These are phyloP conservation scores for Acomys russatus DNA, from an alignment of 2,797 vertebrate genomes.

Conservation along the genomic window DNA sequence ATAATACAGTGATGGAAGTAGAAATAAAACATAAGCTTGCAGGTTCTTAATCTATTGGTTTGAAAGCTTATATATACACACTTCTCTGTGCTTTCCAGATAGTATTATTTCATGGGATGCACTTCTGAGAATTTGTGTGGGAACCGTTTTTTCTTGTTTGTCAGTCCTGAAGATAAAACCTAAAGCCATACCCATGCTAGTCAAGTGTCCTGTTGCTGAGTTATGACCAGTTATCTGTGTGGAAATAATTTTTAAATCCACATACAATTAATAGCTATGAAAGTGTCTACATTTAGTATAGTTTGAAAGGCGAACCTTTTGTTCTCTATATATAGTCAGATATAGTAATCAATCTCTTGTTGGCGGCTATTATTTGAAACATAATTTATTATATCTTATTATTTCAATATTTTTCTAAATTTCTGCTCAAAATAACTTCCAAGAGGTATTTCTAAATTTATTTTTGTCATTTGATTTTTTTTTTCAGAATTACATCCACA, in stretches of 20 bases:
- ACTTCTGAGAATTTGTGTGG: not conserved
- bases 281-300: conserved; percentile 24
- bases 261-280: not conserved
- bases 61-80: not conserved
- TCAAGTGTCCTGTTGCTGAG: not conserved
- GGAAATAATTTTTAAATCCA: conserved; percentile 8
- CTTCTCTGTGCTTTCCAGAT: not conserved
- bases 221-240: not conserved
- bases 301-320: conserved; percentile 25
- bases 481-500: conserved; percentile 73
- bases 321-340: conserved; percentile 15
- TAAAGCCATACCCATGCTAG: not conserved
- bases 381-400: conserved; percentile 7
- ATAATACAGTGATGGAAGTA: not conserved
- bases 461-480: conserved; percentile 73
- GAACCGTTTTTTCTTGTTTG: not conserved
- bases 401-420: conserved; percentile 48
- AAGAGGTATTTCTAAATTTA: conserved; percentile 46
- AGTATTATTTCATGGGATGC: not conserved
- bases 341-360: not conserved
- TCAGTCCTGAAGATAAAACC: not conserved
- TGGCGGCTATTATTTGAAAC: conserved; percentile 32
- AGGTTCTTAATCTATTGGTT: not conserved
- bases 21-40: conserved; percentile 22
- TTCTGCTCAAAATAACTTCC: conserved; percentile 51